phyloP scores from a whole-genome alignment of 1,140 invertebrate species.

The Neodiprion lecontei region DNA sequence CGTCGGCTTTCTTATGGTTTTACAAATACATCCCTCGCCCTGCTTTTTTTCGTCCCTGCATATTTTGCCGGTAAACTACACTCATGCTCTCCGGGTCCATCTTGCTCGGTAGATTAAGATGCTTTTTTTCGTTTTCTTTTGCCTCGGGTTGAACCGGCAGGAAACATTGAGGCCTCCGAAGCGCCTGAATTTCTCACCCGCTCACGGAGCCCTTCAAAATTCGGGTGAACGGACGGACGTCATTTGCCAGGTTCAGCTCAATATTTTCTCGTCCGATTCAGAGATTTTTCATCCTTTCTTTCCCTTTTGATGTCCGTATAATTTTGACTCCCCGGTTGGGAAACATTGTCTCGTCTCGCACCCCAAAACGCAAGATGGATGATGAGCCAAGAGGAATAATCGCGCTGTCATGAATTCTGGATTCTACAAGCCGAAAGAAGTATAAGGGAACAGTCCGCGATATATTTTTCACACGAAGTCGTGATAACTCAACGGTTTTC shows the following conservation, averaged over 20 bases:
- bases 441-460: slow-evolving; percentile 5
- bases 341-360: slow-evolving; percentile 27
- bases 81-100: neutral
- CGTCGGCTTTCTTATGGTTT: neutral
- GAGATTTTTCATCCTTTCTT: slow-evolving; percentile 12
- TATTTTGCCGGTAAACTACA: neutral
- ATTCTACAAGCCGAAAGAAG: slow-evolving; percentile 11
- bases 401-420: slow-evolving; percentile 21
- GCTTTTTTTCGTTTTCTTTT: neutral
- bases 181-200: neutral
- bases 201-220: neutral
- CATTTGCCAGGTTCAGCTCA: neutral
- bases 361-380: slow-evolving; percentile 18
- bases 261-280: slow-evolving; percentile 10
- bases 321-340: slow-evolving; percentile 20
- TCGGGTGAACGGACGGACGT: neutral
- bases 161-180: neutral
- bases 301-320: slow-evolving; percentile 16
- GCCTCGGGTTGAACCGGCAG: too few relatives aligned
- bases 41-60: neutral
- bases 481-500: slow-evolving; percentile 4
- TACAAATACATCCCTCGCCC: too few relatives aligned
- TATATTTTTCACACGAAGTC: slow-evolving; percentile 6
- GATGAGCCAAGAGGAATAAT: slow-evolving; percentile 8
- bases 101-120: neutral